These are phyloP conservation scores for Zaprionus lachaisei DNA, from an alignment of 1,140 invertebrate genomes.

Conservation along the genomic window DNA sequence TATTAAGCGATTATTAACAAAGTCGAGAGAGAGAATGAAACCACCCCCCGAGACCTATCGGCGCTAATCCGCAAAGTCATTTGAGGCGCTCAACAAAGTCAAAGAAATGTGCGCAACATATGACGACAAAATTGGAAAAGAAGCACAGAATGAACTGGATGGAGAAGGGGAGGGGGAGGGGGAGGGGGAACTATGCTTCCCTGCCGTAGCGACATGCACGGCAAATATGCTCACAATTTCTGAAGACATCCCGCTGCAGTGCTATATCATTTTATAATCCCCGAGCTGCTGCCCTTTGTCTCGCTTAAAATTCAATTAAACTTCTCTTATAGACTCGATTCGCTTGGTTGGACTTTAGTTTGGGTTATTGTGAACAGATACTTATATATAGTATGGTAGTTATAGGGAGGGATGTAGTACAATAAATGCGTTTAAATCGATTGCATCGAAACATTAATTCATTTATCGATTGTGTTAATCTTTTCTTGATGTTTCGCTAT, in stretches of 20 bases:
- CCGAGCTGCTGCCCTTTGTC: conserved; percentile 63
- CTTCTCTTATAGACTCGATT: conserved; percentile 18
- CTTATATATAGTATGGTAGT: neutral
- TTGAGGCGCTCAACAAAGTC: conserved; percentile 32
- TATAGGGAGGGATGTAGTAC: neutral
- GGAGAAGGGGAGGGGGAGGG: neutral
- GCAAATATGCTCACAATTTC: conserved; percentile 83
- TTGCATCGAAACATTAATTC: neutral
- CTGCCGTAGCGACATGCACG: conserved; percentile 51
- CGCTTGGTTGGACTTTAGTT: conserved; percentile 9
- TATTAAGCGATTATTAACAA: conserved; percentile 84
- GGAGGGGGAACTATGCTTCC: conserved; percentile 34
- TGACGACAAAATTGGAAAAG: conserved; percentile 56
- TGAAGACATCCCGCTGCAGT: neutral
- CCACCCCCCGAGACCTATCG: conserved; percentile 36
- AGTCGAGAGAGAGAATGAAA: conserved; percentile 23
- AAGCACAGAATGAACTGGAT: neutral
- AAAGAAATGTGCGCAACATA: conserved; percentile 76
- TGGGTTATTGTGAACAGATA: too few relatives aligned
- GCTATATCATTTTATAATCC: conserved; percentile 73
- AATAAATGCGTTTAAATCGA: neutral
- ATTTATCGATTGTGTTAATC: neutral
- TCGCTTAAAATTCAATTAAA: conserved; percentile 73
- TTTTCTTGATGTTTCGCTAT: conserved; percentile 11
- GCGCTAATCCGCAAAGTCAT: conserved; percentile 83